These are phyloP conservation scores for Theretra japonica DNA, from an alignment of 2,888 invertebrate genomes.

Conservation along the genomic window DNA sequence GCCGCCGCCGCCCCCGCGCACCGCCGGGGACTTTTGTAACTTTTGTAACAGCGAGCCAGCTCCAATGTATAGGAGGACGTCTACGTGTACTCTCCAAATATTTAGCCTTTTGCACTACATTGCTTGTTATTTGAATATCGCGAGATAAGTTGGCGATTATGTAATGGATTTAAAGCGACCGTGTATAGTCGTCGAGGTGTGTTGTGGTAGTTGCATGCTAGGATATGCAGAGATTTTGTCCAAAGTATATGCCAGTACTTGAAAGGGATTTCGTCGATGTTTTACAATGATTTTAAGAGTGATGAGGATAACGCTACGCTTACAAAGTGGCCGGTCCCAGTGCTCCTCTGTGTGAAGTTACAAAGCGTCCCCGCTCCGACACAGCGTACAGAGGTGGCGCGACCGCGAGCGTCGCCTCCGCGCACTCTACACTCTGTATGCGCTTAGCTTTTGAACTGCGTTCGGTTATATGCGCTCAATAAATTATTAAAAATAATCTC, in stretches of 20 bases:
- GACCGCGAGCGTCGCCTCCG: background rate
- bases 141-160: background rate
- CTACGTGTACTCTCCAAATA: conserved; percentile 2
- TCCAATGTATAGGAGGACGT: conserved; percentile 14
- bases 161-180: background rate
- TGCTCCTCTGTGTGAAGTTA: conserved; percentile 2
- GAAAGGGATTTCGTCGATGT: conserved; percentile 1
- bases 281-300: background rate
- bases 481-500: background rate
- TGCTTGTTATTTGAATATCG: conserved; percentile 10
- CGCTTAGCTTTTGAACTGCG: conserved; percentile 1
- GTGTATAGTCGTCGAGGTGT: conserved; percentile 1
- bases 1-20: background rate
- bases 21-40: conserved; percentile 7
- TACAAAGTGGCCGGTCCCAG: background rate
- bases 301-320: background rate
- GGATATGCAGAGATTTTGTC: background rate
- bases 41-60: conserved; percentile 9
- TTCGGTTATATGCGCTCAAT: background rate
- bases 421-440: conserved; percentile 5
- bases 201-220: background rate
- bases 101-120: conserved; percentile 17
- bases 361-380: background rate
- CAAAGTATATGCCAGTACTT: conserved; percentile 20
- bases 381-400: background rate